These are phyloP conservation scores for Lepidurus arcticus DNA, from an alignment of 1,140 invertebrate species.

Conservation along the genomic window DNA sequence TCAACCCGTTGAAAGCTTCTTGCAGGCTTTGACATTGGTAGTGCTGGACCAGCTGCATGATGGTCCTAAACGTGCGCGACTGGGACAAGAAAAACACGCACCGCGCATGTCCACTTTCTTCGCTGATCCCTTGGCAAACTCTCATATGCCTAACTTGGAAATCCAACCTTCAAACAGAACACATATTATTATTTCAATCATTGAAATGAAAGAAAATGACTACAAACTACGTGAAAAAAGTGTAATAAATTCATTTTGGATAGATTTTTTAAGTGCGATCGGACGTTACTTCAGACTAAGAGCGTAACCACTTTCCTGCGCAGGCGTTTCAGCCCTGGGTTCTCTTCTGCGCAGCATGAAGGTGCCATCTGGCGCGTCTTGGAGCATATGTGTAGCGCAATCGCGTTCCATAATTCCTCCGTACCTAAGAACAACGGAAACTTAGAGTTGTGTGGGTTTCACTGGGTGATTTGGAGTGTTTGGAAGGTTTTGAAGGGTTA, in stretches of 20 bases:
- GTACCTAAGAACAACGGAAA: constrained; percentile 50
- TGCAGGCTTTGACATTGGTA: constrained; percentile 80
- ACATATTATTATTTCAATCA: not conserved
- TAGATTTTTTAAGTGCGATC: not conserved
- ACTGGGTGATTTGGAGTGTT: not conserved
- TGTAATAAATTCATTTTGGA: not conserved
- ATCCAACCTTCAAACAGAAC: constrained; percentile 58
- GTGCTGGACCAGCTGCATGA: constrained; percentile 80
- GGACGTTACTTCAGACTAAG: constrained; percentile 76
- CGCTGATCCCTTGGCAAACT: constrained; percentile 55
- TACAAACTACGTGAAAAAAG: not conserved
- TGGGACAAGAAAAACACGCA: constrained; percentile 75
- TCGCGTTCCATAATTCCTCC: constrained; percentile 84
- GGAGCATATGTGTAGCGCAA: constrained; percentile 66
- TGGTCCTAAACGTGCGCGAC: constrained; percentile 80
- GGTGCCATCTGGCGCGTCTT: constrained; percentile 74
- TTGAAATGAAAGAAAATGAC: not conserved
- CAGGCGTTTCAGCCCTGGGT: constrained; percentile 44
- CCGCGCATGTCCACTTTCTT: constrained; percentile 50
- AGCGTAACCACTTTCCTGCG: constrained; percentile 63
- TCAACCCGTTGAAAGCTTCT: constrained; percentile 85
- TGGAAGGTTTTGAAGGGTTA: constrained; percentile 25
- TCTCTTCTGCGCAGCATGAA: constrained; percentile 80
- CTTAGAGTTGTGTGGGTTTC: not conserved
- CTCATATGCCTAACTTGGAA: constrained; percentile 87